phyloP scores from a whole-genome alignment of 1,140 invertebrate genomes.

The Lepidurus apus region DNA sequence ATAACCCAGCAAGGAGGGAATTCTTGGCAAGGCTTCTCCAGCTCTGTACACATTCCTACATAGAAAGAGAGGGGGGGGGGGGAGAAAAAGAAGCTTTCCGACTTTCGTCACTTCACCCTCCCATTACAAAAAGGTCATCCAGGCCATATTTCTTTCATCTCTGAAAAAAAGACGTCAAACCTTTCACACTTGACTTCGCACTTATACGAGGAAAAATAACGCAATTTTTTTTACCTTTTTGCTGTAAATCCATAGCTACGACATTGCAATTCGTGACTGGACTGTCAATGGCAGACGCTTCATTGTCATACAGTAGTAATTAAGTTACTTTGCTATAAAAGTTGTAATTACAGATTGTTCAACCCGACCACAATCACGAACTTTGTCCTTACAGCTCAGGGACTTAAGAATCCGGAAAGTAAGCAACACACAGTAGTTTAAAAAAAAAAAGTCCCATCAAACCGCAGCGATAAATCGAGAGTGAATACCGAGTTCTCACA shows the following conservation, averaged over 20 bases:
- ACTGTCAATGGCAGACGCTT: not conserved
- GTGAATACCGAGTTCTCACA: not conserved
- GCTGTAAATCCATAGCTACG: not conserved
- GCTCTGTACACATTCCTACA: slow-evolving; percentile 18
- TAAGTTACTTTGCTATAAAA: too few relatives aligned
- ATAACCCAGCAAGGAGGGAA: slow-evolving; percentile 10
- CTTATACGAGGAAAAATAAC: not conserved
- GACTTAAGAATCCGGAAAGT: not conserved
- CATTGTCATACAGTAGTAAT: not conserved
- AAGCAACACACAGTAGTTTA: not conserved
- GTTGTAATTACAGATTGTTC: not conserved
- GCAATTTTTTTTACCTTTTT: not conserved
- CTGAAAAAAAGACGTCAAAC: not conserved
- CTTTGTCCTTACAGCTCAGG: too few relatives aligned
- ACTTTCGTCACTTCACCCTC: slow-evolving; percentile 13
- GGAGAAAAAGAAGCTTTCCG: not conserved
- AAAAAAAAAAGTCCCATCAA: not conserved
- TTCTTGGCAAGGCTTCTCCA: not conserved
- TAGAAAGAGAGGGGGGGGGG: not conserved
- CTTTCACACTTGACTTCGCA: not conserved
- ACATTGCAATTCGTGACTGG: not conserved
- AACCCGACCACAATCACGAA: not conserved
- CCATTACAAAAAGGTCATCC: not conserved
- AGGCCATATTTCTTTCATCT: not conserved
- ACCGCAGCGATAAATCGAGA: not conserved